phyloP scores from a whole-genome alignment of 1,140 invertebrate genomes.

The Pristionchus pacificus region DNA sequence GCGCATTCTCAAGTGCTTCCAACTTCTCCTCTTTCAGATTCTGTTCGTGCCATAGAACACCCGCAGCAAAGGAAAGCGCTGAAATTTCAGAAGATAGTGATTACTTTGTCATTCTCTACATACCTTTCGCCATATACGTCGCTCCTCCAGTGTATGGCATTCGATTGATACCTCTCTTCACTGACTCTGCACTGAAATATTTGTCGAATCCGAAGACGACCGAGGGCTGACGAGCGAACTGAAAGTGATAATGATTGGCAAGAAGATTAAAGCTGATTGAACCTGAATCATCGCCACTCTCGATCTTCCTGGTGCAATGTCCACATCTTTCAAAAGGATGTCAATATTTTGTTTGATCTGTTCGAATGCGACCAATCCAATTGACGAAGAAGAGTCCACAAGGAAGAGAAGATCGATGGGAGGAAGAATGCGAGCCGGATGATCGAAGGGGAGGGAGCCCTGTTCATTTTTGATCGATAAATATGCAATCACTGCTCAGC shows the following conservation, averaged over 20 bases:
- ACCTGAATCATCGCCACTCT: constrained; percentile 36
- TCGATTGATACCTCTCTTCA: constrained; percentile 30
- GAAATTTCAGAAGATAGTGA: background rate
- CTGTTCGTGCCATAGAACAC: constrained; percentile 49
- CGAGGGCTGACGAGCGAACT: constrained; percentile 43
- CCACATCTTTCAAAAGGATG: constrained; percentile 40
- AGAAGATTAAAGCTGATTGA: background rate
- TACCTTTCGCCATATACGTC: constrained; percentile 46
- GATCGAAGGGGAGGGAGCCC: constrained; percentile 33
- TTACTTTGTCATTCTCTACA: background rate
- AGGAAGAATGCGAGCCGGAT: constrained; percentile 42
- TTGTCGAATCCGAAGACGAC: constrained; percentile 48
- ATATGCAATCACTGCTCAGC: too few species aligned
- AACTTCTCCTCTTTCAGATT: constrained; percentile 45
- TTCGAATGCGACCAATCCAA: constrained; percentile 39
- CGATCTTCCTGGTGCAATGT: constrained; percentile 46
- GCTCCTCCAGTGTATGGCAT: constrained; percentile 49
- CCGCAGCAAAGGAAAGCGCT: constrained; percentile 48
- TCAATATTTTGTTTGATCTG: constrained; percentile 35
- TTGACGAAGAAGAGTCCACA: constrained; percentile 41
- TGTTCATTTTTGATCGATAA: too few species aligned
- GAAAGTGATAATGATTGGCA: background rate
- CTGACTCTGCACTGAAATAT: constrained; percentile 20
- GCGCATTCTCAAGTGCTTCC: constrained; percentile 38
- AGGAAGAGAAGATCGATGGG: constrained; percentile 45